Conservation (phyloP, 2,797 vertebrate genomes). For the Hypotaenidia okinawae region DNA sequence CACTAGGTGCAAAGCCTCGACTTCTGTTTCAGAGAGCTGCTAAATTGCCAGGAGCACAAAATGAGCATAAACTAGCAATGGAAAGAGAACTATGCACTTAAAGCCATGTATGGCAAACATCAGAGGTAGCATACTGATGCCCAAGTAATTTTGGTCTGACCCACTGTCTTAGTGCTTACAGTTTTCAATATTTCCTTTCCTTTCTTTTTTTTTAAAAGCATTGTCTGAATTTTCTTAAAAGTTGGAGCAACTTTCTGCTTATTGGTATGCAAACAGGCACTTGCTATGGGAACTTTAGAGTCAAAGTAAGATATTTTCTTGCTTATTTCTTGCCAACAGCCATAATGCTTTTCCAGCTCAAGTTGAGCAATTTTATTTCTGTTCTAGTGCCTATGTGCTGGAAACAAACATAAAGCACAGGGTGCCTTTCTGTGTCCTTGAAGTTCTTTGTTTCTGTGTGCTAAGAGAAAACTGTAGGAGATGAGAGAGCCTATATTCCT, state of each 20-base stretch:
- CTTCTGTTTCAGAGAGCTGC: neutral
- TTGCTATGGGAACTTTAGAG: neutral
- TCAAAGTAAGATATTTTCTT: slow-evolving; percentile 8
- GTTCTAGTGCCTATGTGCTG: neutral
- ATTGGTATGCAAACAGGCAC: neutral
- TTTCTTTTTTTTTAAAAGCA: neutral
- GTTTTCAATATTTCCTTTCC: neutral
- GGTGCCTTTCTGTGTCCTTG: neutral
- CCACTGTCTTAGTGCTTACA: neutral
- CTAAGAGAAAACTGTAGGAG: neutral
- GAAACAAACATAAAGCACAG: neutral
- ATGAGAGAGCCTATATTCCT: neutral
- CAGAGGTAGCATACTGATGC: neutral
- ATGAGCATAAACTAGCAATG: neutral
- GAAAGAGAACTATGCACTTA: neutral
- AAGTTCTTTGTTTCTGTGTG: neutral
- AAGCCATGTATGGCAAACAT: neutral
- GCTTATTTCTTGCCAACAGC: neutral
- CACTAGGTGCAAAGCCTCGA: neutral
- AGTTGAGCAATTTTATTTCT: slow-evolving; percentile 1
- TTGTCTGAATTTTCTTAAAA: neutral
- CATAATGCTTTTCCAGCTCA: neutral
- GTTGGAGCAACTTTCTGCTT: neutral
- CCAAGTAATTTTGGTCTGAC: neutral
- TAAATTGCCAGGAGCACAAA: neutral